These are phyloP conservation scores for Erebia epiphron DNA, from an alignment of 2,888 invertebrate genomes.

Conservation along the genomic window DNA sequence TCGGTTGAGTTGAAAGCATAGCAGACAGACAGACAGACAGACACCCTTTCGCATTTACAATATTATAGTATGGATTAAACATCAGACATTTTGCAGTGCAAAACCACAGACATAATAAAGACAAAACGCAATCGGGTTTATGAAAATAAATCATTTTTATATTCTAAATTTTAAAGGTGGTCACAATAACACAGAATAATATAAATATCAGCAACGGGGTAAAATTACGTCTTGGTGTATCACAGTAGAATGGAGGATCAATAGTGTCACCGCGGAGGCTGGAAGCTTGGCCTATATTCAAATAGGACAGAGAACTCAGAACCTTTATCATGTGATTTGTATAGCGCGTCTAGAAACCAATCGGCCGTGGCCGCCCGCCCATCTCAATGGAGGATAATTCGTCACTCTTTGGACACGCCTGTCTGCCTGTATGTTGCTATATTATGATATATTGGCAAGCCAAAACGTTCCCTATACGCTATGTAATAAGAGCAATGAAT, in stretches of 20 bases:
- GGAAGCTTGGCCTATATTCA: slow-evolving; percentile 9
- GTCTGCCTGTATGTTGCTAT: slow-evolving; percentile 32
- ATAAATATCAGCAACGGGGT: neutral
- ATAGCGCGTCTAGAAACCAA: slow-evolving; percentile 33
- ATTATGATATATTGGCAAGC: neutral
- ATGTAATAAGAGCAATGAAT: neutral
- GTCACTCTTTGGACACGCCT: slow-evolving; percentile 60
- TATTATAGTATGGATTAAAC: too few relatives aligned
- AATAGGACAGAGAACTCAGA: slow-evolving; percentile 8
- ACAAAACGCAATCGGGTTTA: too few relatives aligned
- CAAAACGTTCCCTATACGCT: neutral
- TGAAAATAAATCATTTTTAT: too few relatives aligned
- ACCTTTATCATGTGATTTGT: slow-evolving; percentile 28
- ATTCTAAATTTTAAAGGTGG: too few relatives aligned
- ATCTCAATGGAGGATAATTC: slow-evolving; percentile 46
- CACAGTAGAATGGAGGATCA: slow-evolving; percentile 12
- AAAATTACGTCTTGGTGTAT: neutral
- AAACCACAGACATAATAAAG: too few relatives aligned
- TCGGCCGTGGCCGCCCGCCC: slow-evolving; percentile 50
- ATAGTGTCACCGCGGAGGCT: slow-evolving; percentile 3
- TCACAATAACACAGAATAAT: neutral
- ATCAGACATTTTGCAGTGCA: too few relatives aligned
- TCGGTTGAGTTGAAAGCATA: too few relatives aligned
- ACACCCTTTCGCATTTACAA: too few relatives aligned
- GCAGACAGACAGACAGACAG: too few relatives aligned